Evolutionary conservation across 2,113 vertebrate species (phyloP).

Genomic region (Burhinus oedicnemus): DNA sequence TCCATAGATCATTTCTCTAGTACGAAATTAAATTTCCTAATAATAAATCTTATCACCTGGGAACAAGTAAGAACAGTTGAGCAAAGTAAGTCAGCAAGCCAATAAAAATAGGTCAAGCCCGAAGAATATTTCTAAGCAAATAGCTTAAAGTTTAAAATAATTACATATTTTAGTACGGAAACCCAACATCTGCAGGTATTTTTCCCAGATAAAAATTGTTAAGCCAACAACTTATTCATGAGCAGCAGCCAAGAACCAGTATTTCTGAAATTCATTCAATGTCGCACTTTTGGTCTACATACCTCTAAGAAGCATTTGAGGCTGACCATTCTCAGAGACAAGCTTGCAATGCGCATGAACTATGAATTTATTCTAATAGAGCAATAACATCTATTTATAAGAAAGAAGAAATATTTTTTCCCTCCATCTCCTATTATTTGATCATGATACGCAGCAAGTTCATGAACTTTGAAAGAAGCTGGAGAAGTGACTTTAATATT

Average conservation of each 20-base stretch:
- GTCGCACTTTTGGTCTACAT: neutral
- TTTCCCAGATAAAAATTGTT: neutral
- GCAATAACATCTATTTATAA: neutral
- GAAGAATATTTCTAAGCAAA: conserved; percentile 6
- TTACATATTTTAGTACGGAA: neutral
- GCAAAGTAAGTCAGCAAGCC: neutral
- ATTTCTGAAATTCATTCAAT: neutral
- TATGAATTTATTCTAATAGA: neutral
- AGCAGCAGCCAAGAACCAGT: neutral
- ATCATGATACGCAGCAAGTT: neutral
- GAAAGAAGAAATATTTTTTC: neutral
- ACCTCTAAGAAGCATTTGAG: neutral
- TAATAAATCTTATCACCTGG: neutral
- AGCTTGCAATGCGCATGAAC: neutral
- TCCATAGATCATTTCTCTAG: neutral
- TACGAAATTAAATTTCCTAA: neutral
- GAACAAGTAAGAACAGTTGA: neutral
- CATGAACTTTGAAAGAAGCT: neutral
- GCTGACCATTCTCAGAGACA: neutral
- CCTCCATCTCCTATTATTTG: neutral
- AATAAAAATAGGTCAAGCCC: neutral
- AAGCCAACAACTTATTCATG: neutral
- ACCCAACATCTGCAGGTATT: neutral
- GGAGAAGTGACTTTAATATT: neutral
- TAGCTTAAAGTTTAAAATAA: neutral